Base-by-base conservation (phyloP, 2,888 invertebrate species). In the Calliphora vomitoria region DNA sequence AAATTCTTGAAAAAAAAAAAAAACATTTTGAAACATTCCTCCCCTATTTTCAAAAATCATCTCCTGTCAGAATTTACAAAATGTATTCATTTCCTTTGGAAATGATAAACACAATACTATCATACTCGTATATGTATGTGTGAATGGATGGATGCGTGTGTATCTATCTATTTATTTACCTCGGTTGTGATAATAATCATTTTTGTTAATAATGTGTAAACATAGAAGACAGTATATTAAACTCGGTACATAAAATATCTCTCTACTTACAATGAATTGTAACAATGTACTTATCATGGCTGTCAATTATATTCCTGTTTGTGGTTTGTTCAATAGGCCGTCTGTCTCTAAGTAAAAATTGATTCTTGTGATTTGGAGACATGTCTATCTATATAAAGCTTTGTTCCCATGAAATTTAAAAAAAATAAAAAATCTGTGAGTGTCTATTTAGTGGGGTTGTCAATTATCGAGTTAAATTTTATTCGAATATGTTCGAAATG, bases 161-260 rank as follows among this genome's bases (percentile, higher is more conserved):
- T 8, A 11, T 25, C 11, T 3, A 35, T 71, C 0, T 60, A 31
- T 13, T 25, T 20, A 25, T 68, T 6, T 55, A 68, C 58, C 58
- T 44, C 20, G 13, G 13, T 4, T 58, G 47, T 44, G 68, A 58
- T 79, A 55, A 60, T 15, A 60, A 78, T 58, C 68, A 53, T 53
- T 50, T 66, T 78, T 64, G 66, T 78, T 66, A 53, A 78, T 53
- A 55, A 78, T 38, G 66, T 78, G 78, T 35, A 53, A 66, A 76
- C 38, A 66, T 18, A 41, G 44, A 13, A 50, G 47, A 50, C 60
- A 18, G 31, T 47, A 25, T 13, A 60, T 58, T 58, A 20, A 20
- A 55, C n/a, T 41, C n/a, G 8, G n/a, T 15, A 20, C 11, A 47
- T 15, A 15, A 60, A 31, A 60, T 10, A 60, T 60, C 60, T 60